These are phyloP conservation scores for Phoronis australis DNA, from an alignment of 2,888 invertebrate genomes.

Conservation along the genomic window DNA sequence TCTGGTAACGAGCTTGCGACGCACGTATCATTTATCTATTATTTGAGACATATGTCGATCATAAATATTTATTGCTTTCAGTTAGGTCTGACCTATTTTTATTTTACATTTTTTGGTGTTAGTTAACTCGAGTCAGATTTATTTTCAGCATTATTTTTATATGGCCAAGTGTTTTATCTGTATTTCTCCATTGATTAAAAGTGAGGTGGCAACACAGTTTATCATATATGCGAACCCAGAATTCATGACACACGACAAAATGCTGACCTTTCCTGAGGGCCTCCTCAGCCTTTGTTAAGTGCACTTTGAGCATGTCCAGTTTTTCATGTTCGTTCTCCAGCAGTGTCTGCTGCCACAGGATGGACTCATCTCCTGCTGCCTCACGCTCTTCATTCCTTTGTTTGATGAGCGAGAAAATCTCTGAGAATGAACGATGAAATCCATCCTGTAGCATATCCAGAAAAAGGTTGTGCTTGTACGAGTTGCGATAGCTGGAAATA, in stretches of 20 bases:
- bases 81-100: no score
- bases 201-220: no score
- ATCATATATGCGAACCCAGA: no score
- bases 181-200: no score
- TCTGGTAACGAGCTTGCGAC: no score
- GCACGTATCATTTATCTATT: no score
- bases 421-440: conserved; percentile 47
- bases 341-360: conserved; percentile 41
- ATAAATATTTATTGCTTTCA: no score
- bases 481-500: conserved; percentile 37
- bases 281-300: conserved; percentile 41
- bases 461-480: conserved; percentile 49
- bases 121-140: no score
- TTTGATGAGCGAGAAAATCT: conserved; percentile 45
- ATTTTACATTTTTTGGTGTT: no score
- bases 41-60: no score
- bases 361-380: conserved; percentile 46
- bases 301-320: conserved; percentile 38
- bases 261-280: conserved; percentile 38
- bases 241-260: not conserved
- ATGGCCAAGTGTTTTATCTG: no score
- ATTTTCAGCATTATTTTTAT: no score
- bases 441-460: conserved; percentile 50
- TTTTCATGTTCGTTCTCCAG: conserved; percentile 46
- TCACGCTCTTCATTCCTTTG: conserved; percentile 38